Evolutionary conservation across 2,113 vertebrate species (phyloP).

Genomic region (Symphodus melops): DNA sequence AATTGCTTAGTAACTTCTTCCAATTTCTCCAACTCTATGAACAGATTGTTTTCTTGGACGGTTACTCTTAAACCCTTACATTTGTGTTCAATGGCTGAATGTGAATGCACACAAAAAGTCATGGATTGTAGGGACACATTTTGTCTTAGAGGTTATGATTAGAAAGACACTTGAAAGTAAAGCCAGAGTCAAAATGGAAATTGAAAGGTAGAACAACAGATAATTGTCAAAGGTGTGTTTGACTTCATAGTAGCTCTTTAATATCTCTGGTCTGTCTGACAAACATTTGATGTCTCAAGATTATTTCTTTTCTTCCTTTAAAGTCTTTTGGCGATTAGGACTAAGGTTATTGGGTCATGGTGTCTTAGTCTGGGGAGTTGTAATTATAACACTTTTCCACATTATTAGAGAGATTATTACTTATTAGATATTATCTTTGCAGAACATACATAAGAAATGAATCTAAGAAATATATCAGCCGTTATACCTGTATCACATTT

Average conservation of each 20-base stretch:
- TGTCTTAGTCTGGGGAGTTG: slow-evolving; percentile 69
- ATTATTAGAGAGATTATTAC: too few species aligned
- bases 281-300: slow-evolving; percentile 48
- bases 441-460: too few species aligned
- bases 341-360: slow-evolving; percentile 64
- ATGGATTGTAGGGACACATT: background rate
- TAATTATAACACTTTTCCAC: slow-evolving; percentile 72
- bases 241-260: slow-evolving; percentile 41
- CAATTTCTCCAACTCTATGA: too few species aligned
- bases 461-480: too few species aligned
- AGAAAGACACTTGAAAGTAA: slow-evolving; percentile 34
- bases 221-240: slow-evolving; percentile 19
- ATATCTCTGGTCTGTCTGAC: slow-evolving; percentile 38
- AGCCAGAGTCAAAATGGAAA: slow-evolving; percentile 36
- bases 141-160: slow-evolving; percentile 20
- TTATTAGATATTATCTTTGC: too few species aligned
- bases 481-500: too few species aligned
- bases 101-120: background rate
- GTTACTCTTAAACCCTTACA: too few species aligned
- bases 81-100: too few species aligned
- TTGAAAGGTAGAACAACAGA: slow-evolving; percentile 51
- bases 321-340: slow-evolving; percentile 70
- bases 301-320: slow-evolving; percentile 69
- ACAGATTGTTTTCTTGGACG: too few species aligned
- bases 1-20: too few species aligned